Base-by-base conservation (phyloP, 2,113 vertebrate genomes). In the Carassius gibelio region DNA sequence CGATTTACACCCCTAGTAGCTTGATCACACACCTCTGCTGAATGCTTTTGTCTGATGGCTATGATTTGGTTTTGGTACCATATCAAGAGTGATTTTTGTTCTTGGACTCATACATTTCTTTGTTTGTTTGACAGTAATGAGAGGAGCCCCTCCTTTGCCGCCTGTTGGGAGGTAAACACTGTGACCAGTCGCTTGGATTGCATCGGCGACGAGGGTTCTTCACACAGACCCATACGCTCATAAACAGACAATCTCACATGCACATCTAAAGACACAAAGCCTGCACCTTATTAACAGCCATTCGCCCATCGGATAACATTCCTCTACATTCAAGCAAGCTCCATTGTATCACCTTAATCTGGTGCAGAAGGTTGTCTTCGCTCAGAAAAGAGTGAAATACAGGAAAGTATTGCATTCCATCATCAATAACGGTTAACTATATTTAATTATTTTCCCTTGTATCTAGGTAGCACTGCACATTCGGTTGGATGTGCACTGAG, bases 101-200 rank as follows among this genome's bases (percentile, higher is more conserved):
- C 42, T 45, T 72, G 34, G 3, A 26, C 11, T 42, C 5, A 68
- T 72, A 26, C 1, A 0, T 68, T 34, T 87, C 75, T 82, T 75
- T 82, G 83, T 14, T 26, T 78, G 2, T 91, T 89, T 91, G 88
- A 13, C 92, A 96, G 95, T 91, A 87, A 94, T 91, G 0, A 95
- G 96, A 87, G 95, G 95, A 90, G 96, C 94, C 34, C 96, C 96
- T 52, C 96, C 96, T 81, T 88, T 96, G 88, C 95, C 96, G 72
- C 96, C 96, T 68, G 90, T 95, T 88, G 94, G 94, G 87, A 96
- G 96, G 95, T 96, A 95, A 96, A 94, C 86, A 86, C 86, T 89
- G 84, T 87, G 86, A 89, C 72, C 77, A 6, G 45, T 84, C 30
- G 48, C 42, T 52, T 45, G 76, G 57, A 55, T 79, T 68, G 36